Conservation (phyloP, 2,113 vertebrate genomes). For the Oenanthe melanoleuca region DNA sequence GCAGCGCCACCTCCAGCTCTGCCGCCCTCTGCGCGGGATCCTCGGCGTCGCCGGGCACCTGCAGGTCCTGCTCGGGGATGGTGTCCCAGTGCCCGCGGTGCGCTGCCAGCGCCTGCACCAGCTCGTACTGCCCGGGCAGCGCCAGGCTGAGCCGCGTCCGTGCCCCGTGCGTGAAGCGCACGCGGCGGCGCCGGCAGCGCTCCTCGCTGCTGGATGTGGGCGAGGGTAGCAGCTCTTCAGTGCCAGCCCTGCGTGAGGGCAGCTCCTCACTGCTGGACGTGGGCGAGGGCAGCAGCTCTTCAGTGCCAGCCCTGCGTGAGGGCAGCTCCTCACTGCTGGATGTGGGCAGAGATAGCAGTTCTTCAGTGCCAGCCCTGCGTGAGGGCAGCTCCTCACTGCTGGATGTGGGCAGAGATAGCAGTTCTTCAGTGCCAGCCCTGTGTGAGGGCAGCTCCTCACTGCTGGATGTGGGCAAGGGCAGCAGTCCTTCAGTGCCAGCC, state of each 20-base stretch:
- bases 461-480: no score
- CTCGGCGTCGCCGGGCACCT: conserved; percentile 85
- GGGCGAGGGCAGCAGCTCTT: no score
- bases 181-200: conserved; percentile 85
- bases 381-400: accelerated
- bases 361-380: accelerated
- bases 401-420: background rate
- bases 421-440: no score
- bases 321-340: no score
- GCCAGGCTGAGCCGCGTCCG: conserved; percentile 87
- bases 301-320: no score
- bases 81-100: conserved; percentile 93
- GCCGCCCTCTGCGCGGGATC: conserved; percentile 88
- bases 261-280: no score
- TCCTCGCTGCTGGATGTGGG: background rate
- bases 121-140: conserved; percentile 91
- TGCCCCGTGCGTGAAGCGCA: conserved; percentile 88
- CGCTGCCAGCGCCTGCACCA: conserved; percentile 88
- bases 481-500: no score
- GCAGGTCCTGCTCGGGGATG: conserved; percentile 90
- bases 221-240: background rate
- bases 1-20: conserved; percentile 92
- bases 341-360: no score
- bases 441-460: background rate
- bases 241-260: no score